Base-by-base conservation (phyloP, 2,797 vertebrate genomes). In the Erithacus rubecula region DNA sequence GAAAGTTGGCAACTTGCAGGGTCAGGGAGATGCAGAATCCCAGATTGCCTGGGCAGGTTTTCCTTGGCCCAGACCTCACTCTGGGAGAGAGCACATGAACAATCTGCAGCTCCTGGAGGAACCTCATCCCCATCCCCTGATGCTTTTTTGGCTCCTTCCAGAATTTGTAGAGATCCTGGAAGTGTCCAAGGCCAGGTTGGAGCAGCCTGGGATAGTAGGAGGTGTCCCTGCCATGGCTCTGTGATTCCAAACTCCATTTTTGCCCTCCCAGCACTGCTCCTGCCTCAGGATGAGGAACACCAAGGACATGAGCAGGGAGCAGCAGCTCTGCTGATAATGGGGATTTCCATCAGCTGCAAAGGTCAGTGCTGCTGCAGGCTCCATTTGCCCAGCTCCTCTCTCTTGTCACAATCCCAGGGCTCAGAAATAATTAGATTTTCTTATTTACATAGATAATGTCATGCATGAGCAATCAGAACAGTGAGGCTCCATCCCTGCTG, bases 391-490 rank as follows among this genome's bases (percentile, higher is more conserved):
- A 75, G 64, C 52, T 78, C 12, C 71, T 30, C 44, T 32, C 55
- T 79, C 72, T 44, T 34, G 36, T 58, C 47, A 32, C 72, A 26
- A 23, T 23, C 71, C 85, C 64, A 62, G 62, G 37, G 26, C 47
- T 67, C 82, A 52, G 67, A 62, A 92, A 86, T 60, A 3, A 90
- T 82, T 87, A 49, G 56, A 76, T 94, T 95, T 94, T 68, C 79
- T 78, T 87, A 89, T 86, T 87, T 93, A 75, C 79, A 87, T 69
- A 39, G 23, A 37, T 71, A 69, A 88, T 6, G 34, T 36, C 14
- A 53, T 24, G 70, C 92, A 81, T 17, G 49, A 85, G 82, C 84
- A 78, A 79, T 67, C 13, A 37, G 51, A 85, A 47, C 92, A 81
- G 70, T 0, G 16, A 89, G 86, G 62, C 36, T 90, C 85, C 88